These are phyloP conservation scores for Neuroscelio doddi DNA, from an alignment of 2,888 invertebrate genomes.

Conservation along the genomic window DNA sequence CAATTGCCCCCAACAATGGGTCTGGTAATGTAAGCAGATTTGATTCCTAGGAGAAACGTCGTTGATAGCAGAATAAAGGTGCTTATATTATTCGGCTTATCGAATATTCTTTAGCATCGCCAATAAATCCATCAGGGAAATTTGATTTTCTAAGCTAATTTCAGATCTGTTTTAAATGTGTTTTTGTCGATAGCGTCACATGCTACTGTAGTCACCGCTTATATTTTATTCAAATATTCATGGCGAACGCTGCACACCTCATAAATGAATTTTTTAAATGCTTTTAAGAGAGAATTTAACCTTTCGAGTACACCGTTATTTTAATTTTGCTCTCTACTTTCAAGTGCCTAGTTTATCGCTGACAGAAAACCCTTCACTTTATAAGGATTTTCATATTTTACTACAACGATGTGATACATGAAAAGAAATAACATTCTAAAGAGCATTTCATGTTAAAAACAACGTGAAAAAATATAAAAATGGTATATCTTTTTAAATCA, in stretches of 20 bases:
- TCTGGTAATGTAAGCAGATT: constrained; percentile 52
- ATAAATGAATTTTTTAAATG: not conserved
- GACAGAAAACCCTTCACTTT: no score
- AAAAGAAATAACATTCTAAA: no score
- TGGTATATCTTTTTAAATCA: no score
- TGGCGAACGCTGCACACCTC: not conserved
- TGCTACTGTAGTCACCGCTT: constrained; percentile 1
- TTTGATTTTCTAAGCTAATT: constrained; percentile 22
- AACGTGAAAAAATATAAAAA: no score
- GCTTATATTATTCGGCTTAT: constrained; percentile 51
- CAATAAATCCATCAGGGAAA: constrained; percentile 16
- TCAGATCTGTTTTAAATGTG: constrained; percentile 16
- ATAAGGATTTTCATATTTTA: no score
- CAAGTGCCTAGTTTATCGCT: no score
- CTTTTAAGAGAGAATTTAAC: no score
- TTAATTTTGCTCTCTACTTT: no score
- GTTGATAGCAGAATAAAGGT: constrained; percentile 15
- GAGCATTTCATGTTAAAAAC: no score
- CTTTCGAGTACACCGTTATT: no score
- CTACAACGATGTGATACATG: no score
- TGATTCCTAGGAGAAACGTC: constrained; percentile 30
- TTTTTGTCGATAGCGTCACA: constrained; percentile 9
- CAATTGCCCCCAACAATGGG: constrained; percentile 51
- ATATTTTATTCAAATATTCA: constrained; percentile 2
- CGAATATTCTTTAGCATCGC: constrained; percentile 13